These are phyloP conservation scores for Ommatoiulus sabulosus DNA, from an alignment of 2,888 invertebrate species.

Conservation along the genomic window DNA sequence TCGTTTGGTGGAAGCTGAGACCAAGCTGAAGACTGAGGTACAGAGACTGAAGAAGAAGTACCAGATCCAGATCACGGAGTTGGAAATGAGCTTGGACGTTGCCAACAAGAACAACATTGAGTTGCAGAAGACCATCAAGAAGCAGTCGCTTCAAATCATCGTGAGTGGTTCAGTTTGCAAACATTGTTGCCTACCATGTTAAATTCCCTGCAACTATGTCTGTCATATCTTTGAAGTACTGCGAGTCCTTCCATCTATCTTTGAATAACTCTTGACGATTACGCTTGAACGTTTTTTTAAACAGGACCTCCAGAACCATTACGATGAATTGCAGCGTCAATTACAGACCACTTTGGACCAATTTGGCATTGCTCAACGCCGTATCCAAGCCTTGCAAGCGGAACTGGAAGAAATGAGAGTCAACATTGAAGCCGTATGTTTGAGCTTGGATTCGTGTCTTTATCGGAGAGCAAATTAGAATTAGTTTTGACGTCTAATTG, in stretches of 20 bases:
- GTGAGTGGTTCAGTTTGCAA: slow-evolving; percentile 67
- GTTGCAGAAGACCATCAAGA: slow-evolving; percentile 97
- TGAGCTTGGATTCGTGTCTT: not conserved
- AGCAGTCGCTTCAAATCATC: slow-evolving; percentile 90
- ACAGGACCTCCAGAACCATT: slow-evolving; percentile 89
- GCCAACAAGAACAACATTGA: slow-evolving; percentile 99
- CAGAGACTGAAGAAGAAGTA: slow-evolving; percentile 99
- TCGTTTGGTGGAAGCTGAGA: slow-evolving; percentile 96
- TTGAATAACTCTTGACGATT: not conserved
- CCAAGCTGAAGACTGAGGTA: slow-evolving; percentile 94
- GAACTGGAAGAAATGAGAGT: slow-evolving; percentile 96
- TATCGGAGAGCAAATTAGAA: not conserved
- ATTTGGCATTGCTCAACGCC: slow-evolving; percentile 89
- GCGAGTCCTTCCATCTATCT: not conserved
- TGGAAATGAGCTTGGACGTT: slow-evolving; percentile 96
- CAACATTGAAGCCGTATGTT: slow-evolving; percentile 82
- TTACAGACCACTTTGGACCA: slow-evolving; percentile 95
- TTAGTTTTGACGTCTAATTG: not conserved
- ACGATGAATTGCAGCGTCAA: slow-evolving; percentile 96
- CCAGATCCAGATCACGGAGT: slow-evolving; percentile 96
- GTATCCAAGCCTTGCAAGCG: slow-evolving; percentile 87
- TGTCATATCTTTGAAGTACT: not conserved
- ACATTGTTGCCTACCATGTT: not conserved
- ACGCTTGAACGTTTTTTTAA: not conserved
- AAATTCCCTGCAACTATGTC: too few species aligned